Percentiles rank a stretch among this genome's conserved stretches.
These are phyloP conservation scores for Lathronympha strigana DNA, from an alignment of 2,888 invertebrate genomes.

Conservation along the genomic window DNA sequence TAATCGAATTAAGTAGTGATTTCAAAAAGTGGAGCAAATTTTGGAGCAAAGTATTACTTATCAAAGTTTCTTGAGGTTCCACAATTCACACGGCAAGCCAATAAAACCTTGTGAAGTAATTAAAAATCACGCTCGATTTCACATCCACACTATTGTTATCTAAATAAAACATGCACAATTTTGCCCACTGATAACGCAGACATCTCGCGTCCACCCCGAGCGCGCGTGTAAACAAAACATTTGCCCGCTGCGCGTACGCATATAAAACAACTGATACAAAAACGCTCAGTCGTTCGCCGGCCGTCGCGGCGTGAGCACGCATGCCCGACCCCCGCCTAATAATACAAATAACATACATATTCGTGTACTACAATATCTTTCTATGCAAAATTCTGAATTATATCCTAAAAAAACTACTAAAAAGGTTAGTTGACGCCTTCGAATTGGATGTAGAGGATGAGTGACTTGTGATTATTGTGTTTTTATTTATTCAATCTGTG, in stretches of 20 bases:
- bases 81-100: too few species aligned
- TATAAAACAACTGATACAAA: neutral
- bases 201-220: neutral
- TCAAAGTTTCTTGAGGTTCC: too few species aligned
- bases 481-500: slow-evolving; percentile 78
- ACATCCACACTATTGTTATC: neutral
- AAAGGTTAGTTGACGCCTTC: slow-evolving; percentile 54
- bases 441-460: slow-evolving; percentile 64
- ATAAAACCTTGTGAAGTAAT: neutral
- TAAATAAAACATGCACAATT: slow-evolving; percentile 10
- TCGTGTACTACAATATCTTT: slow-evolving; percentile 72
- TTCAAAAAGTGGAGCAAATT: too few species aligned
- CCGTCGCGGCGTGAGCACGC: slow-evolving; percentile 59
- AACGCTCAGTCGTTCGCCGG: slow-evolving; percentile 55
- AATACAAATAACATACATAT: slow-evolving; percentile 66
- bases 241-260: slow-evolving; percentile 13
- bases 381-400: slow-evolving; percentile 67
- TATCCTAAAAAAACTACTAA: slow-evolving; percentile 54
- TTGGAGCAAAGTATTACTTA: too few species aligned
- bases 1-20: too few species aligned
- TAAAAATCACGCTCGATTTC: neutral
- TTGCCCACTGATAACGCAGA: slow-evolving; percentile 4
- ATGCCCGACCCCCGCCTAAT: slow-evolving; percentile 58
- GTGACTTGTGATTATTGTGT: slow-evolving; percentile 53
- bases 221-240: slow-evolving; percentile 19